phyloP scores from a whole-genome alignment of 1,140 invertebrate genomes.

The Drosophila baimaii region DNA sequence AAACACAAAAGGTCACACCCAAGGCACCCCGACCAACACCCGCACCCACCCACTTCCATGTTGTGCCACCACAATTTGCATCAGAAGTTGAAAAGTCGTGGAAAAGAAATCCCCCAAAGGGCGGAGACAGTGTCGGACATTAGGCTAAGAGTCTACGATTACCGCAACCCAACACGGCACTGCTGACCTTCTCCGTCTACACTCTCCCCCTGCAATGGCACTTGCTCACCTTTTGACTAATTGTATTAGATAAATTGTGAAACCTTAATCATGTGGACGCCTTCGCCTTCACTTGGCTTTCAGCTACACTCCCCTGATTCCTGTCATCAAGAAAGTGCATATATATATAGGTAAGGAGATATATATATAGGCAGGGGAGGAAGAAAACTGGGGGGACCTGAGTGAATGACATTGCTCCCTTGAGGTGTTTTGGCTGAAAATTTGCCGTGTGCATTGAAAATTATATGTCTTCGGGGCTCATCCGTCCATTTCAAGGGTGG shows the following conservation, averaged over 20 bases:
- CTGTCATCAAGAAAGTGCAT: constrained; percentile 51
- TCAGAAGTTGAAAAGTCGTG: constrained; percentile 69
- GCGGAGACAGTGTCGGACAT: constrained; percentile 47
- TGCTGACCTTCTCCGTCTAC: not conserved
- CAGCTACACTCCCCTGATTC: constrained; percentile 10
- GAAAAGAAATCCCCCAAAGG: constrained; percentile 32
- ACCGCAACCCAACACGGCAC: constrained; percentile 48
- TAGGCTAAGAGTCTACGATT: constrained; percentile 72
- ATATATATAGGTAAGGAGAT: not conserved
- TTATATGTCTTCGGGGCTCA: constrained; percentile 46
- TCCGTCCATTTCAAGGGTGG: constrained; percentile 18
- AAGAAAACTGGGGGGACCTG: not conserved
- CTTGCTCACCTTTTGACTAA: constrained; percentile 74
- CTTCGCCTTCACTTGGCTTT: constrained; percentile 13
- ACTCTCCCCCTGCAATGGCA: constrained; percentile 8
- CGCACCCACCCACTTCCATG: constrained; percentile 38
- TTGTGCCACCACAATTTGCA: constrained; percentile 42
- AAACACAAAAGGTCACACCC: constrained; percentile 47
- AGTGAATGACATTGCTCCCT: constrained; percentile 49
- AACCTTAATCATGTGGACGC: constrained; percentile 78
- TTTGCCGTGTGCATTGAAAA: constrained; percentile 57
- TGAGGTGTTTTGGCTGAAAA: constrained; percentile 43
- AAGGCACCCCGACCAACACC: too few species aligned
- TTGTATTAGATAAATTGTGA: constrained; percentile 83
- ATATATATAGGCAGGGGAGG: not conserved